Percentiles rank a stretch among this genome's conserved stretches.
Evolutionary conservation across 35 echinoderm and acorn worm species (phyloP).

Genomic region (Eucidaris tribuloides): DNA sequence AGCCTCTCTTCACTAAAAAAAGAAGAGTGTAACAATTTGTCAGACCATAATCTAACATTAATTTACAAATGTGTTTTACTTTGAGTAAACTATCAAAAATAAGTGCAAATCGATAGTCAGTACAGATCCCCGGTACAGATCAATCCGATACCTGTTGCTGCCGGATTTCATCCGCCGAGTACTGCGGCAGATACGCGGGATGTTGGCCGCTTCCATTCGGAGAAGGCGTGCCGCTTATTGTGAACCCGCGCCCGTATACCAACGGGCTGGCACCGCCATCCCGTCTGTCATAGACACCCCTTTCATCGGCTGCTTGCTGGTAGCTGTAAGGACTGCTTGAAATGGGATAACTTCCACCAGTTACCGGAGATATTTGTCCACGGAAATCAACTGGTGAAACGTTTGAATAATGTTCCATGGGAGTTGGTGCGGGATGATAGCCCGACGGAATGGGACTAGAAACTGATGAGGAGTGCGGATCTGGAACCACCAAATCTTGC

Average conservation of each 20-base stretch:
- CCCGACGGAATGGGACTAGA: background rate
- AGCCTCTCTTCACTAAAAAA: too few species aligned
- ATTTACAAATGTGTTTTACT: too few species aligned
- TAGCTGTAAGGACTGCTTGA: background rate
- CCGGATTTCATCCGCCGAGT: too few species aligned
- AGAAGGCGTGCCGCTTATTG: constrained; percentile 7
- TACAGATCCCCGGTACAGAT: too few species aligned
- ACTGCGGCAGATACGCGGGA: too few species aligned
- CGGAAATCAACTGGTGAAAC: background rate
- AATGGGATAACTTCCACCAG: background rate
- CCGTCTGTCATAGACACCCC: background rate
- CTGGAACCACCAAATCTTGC: constrained; percentile 20
- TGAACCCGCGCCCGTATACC: constrained; percentile 6
- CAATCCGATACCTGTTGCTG: too few species aligned
- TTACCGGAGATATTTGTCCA: background rate
- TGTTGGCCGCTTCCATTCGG: background rate
- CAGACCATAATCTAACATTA: too few species aligned
- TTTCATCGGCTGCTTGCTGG: background rate
- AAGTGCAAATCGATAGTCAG: too few species aligned
- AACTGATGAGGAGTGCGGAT: too few species aligned
- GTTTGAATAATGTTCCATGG: background rate
- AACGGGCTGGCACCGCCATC: background rate
- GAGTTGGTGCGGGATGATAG: background rate
- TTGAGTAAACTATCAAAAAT: too few species aligned
- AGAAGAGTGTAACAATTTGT: too few species aligned